Evolutionary conservation across 2,113 vertebrate species (phyloP).

Genomic region (Eulemur rufifrons): DNA sequence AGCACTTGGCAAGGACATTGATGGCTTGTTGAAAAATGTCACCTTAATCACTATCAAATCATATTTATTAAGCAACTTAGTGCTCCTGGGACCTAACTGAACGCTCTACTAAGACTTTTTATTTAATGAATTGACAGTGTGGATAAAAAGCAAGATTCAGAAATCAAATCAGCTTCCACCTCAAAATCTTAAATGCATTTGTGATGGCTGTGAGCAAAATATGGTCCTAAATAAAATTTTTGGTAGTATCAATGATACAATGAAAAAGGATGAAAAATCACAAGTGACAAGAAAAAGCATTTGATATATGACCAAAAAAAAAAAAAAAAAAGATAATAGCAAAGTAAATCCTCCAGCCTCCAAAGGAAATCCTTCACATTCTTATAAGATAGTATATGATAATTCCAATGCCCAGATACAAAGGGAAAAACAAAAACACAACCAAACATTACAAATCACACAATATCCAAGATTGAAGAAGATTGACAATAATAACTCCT

Average conservation of each 20-base stretch:
- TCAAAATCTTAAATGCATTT: conserved; percentile 49
- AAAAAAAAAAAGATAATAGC: not conserved
- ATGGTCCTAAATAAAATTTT: conserved; percentile 32
- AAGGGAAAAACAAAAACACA: not conserved
- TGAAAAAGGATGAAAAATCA: conserved; percentile 41
- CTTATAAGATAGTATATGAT: not conserved
- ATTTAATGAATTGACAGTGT: conserved; percentile 1
- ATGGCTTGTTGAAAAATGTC: conserved; percentile 39
- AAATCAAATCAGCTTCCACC: conserved; percentile 31
- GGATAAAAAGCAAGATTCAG: conserved; percentile 53
- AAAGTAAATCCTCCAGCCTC: not conserved
- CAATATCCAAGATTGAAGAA: not conserved
- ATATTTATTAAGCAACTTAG: conserved; percentile 55
- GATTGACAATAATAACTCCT: not conserved
- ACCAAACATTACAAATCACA: not conserved
- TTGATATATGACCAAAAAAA: not conserved
- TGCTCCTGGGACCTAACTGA: not conserved
- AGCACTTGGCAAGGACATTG: not conserved
- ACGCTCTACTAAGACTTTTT: not conserved
- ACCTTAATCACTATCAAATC: conserved; percentile 39
- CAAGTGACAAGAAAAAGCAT: not conserved
- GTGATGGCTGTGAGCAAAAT: not conserved
- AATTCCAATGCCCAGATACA: not conserved
- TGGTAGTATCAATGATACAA: not conserved
- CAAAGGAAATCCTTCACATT: not conserved